Conservation (phyloP, 2,113 vertebrate species). For the Embiotoca jacksoni region DNA sequence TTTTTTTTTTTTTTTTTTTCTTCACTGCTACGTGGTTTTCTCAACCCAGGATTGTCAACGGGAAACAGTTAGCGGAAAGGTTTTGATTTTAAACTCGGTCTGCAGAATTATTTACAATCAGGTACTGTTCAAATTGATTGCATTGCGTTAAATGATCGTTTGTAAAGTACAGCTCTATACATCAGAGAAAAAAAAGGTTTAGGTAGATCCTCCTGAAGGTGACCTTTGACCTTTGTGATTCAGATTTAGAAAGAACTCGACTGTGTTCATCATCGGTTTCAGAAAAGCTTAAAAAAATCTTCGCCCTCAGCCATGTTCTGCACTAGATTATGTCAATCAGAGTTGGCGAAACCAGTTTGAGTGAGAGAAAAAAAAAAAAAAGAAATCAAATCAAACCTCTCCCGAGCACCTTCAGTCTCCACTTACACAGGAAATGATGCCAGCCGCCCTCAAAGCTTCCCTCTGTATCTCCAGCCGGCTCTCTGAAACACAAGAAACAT, state of each 20-base stretch:
- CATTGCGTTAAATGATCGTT: no score
- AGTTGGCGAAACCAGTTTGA: background rate
- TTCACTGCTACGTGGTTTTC: no score
- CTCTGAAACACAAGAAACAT: conserved; percentile 64
- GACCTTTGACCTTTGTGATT: background rate
- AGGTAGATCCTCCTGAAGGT: no score
- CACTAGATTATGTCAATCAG: background rate
- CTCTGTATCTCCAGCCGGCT: conserved; percentile 44
- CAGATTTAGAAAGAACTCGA: no score
- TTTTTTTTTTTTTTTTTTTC: no score
- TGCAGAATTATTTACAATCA: no score
- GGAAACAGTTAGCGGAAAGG: no score
- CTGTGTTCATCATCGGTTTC: background rate
- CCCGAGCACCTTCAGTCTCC: conserved; percentile 20
- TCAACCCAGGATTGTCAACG: no score
- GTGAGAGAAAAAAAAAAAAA: background rate
- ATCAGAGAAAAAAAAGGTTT: no score
- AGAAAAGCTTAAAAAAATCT: background rate
- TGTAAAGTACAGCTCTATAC: no score
- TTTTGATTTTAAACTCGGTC: no score
- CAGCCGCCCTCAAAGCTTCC: conserved; percentile 55
- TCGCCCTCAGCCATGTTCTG: background rate
- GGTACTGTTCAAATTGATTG: no score
- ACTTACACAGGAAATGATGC: conserved; percentile 58
- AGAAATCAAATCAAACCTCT: conserved; percentile 23